Evolutionary conservation across 2,113 vertebrate species (phyloP).

Genomic region (Pomatostomus ruficeps): DNA sequence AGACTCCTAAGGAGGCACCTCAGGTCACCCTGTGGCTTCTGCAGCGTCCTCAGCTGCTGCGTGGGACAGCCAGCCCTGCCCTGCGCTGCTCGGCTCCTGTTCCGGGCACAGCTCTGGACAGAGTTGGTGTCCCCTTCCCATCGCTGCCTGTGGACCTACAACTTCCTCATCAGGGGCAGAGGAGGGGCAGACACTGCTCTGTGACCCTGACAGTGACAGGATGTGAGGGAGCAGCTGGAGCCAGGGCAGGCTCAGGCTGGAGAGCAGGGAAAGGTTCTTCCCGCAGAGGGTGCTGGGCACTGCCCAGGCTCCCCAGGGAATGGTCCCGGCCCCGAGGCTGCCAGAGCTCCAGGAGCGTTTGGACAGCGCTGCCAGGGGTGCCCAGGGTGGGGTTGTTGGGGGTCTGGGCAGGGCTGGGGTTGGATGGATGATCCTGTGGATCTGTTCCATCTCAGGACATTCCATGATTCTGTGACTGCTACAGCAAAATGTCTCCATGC

Average conservation of each 20-base stretch:
- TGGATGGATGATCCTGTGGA: fast-evolving
- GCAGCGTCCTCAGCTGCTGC: fast-evolving
- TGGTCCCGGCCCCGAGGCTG: neutral
- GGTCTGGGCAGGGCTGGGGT: fast-evolving
- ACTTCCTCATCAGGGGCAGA: neutral
- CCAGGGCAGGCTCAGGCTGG: neutral
- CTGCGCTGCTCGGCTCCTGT: neutral
- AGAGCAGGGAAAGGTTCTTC: neutral
- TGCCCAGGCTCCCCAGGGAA: neutral
- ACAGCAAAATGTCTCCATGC: fast-evolving
- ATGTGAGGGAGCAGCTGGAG: neutral
- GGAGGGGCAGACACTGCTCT: neutral
- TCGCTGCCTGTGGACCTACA: fast-evolving
- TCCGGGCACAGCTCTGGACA: neutral
- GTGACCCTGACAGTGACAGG: neutral
- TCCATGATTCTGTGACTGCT: neutral
- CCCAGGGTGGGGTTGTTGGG: neutral
- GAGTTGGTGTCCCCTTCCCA: neutral
- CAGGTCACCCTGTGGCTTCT: neutral
- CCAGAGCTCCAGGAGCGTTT: neutral
- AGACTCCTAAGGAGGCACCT: neutral
- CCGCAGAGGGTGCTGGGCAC: neutral
- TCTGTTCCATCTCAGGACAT: neutral
- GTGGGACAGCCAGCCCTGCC: neutral
- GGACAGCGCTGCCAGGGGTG: neutral